phyloP scores from a whole-genome alignment of 2,113 vertebrate species.

The Pithys albifrons region DNA sequence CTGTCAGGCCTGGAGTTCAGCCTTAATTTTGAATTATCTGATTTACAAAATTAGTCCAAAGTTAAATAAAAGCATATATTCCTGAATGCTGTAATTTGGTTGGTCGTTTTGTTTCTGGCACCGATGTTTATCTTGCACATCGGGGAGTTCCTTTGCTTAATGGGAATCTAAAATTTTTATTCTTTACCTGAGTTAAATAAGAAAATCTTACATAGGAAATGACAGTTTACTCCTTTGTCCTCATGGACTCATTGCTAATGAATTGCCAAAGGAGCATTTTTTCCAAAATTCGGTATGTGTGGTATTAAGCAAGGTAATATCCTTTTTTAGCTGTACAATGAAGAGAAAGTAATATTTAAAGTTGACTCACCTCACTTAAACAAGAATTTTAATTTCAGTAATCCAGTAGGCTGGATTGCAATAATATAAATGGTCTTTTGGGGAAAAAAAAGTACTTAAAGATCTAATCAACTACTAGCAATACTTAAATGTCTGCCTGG shows the following conservation, averaged over 20 bases:
- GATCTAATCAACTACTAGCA: conserved; percentile 1
- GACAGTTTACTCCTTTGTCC: conserved; percentile 7
- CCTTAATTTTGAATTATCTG: conserved; percentile 24
- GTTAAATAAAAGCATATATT: conserved; percentile 20
- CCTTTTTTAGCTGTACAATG: not conserved
- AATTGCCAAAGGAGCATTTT: conserved; percentile 67
- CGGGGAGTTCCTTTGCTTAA: not conserved
- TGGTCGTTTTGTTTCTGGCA: not conserved
- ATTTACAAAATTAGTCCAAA: not conserved
- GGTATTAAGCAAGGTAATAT: not conserved
- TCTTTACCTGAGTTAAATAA: not conserved
- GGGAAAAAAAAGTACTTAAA: not conserved
- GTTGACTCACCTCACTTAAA: not conserved
- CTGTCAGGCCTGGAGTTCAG: conserved; percentile 11
- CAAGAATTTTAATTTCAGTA: not conserved
- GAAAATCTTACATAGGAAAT: not conserved
- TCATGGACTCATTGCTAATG: not conserved
- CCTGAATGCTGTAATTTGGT: not conserved
- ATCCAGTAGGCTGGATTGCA: conserved; percentile 33
- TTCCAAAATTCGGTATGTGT: not conserved
- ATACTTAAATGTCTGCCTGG: not conserved
- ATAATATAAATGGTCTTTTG: not conserved
- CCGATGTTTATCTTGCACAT: not conserved
- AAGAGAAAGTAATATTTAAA: conserved; percentile 4
- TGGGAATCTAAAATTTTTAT: not conserved